A percentile compares a stretch with the other conserved stretches of the same genome.
These are phyloP conservation scores for Leuciscus idus DNA, from an alignment of 2,113 vertebrate species.

Conservation along the genomic window DNA sequence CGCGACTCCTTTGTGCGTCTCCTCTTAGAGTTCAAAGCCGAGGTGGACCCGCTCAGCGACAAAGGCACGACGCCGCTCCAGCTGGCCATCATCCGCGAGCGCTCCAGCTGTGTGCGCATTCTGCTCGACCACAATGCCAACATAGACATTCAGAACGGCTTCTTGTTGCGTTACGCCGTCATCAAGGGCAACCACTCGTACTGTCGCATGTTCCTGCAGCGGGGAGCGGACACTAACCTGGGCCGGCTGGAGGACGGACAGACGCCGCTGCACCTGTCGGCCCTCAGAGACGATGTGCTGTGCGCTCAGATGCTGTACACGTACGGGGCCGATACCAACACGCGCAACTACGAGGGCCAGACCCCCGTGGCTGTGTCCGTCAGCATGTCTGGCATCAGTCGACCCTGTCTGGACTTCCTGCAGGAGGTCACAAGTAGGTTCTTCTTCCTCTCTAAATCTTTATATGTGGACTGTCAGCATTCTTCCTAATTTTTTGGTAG, in stretches of 20 bases:
- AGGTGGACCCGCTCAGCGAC: slow-evolving; percentile 96
- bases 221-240: slow-evolving; percentile 96
- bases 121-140: slow-evolving; percentile 97
- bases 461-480: background rate
- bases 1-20: slow-evolving; percentile 95
- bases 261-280: slow-evolving; percentile 95
- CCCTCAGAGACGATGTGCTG: slow-evolving; percentile 92
- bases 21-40: slow-evolving; percentile 95
- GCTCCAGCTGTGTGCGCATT: slow-evolving; percentile 96
- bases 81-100: slow-evolving; percentile 96
- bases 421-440: slow-evolving; percentile 97
- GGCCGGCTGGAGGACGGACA: slow-evolving; percentile 95
- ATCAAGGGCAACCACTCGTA: slow-evolving; percentile 98
- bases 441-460: background rate
- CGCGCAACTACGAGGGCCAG: slow-evolving; percentile 97
- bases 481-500: background rate
- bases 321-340: slow-evolving; percentile 95
- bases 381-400: slow-evolving; percentile 91
- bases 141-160: slow-evolving; percentile 98
- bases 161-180: slow-evolving; percentile 95
- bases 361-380: slow-evolving; percentile 93
- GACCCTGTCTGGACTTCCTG: slow-evolving; percentile 97
- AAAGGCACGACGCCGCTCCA: slow-evolving; percentile 97
- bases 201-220: slow-evolving; percentile 98
- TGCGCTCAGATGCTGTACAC: slow-evolving; percentile 95